phyloP scores from a whole-genome alignment of 2,797 vertebrate species.

The Phrynocephalus vlangalii region DNA sequence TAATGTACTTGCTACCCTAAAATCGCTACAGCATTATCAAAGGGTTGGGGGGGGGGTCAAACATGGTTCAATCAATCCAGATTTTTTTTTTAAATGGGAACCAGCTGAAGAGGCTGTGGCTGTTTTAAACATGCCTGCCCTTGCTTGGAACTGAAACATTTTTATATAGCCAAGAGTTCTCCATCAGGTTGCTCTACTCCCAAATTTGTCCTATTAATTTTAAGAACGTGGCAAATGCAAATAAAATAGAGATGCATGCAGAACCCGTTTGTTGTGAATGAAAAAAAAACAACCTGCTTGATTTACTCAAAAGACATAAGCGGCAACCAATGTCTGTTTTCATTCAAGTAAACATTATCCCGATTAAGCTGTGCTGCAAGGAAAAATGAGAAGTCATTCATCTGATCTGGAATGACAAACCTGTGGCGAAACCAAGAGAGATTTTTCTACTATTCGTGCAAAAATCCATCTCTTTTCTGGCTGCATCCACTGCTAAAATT shows the following conservation, averaged over 20 bases:
- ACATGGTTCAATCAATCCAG: constrained; percentile 3
- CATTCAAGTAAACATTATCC: constrained; percentile 57
- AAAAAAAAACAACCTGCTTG: constrained; percentile 41
- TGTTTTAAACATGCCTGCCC: not conserved
- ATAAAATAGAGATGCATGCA: not conserved
- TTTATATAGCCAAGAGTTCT: not conserved
- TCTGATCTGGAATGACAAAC: constrained; percentile 12
- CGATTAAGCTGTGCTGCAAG: not conserved
- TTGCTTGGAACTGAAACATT: not conserved
- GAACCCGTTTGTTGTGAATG: constrained; percentile 15
- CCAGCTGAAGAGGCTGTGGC: not conserved
- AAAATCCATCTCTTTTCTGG: not conserved
- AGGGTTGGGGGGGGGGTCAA: not conserved
- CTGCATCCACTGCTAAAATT: not conserved
- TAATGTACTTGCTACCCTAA: constrained; percentile 29
- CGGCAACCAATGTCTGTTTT: not conserved
- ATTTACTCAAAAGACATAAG: constrained; percentile 60
- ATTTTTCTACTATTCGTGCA: constrained; percentile 1
- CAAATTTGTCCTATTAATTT: not conserved
- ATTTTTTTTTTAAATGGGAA: constrained; percentile 20
- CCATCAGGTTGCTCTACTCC: not conserved
- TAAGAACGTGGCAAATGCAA: not conserved
- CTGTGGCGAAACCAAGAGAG: not conserved
- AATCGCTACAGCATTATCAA: constrained; percentile 19
- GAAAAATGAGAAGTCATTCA: not conserved